These are phyloP conservation scores for Lasioglossum albipes DNA, from an alignment of 1,140 invertebrate species.

Conservation along the genomic window DNA sequence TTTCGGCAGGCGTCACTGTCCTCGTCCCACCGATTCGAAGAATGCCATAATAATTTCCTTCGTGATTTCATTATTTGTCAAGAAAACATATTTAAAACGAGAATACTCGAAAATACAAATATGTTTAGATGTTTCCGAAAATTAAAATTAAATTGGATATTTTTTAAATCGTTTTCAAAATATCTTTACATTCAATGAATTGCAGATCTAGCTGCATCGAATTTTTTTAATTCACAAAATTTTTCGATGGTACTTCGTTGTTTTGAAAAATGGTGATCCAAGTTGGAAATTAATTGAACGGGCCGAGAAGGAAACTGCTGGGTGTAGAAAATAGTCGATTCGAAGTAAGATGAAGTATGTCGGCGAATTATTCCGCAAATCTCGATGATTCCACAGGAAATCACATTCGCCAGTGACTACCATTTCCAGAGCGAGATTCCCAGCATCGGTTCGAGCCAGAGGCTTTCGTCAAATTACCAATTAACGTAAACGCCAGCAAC, in stretches of 20 bases:
- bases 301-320: no score
- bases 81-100: no score
- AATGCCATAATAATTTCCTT: background rate
- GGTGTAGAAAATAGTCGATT: background rate
- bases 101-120: background rate
- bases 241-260: no score
- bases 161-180: no score
- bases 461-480: constrained; percentile 70
- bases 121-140: no score
- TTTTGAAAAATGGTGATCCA: no score
- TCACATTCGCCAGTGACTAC: constrained; percentile 34
- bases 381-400: constrained; percentile 36
- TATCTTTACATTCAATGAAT: no score
- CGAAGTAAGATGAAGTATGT: constrained; percentile 2
- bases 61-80: no score
- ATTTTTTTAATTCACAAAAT: no score
- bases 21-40: background rate
- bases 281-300: no score
- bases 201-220: no score
- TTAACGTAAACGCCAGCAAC: constrained; percentile 70
- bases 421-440: constrained; percentile 30
- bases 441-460: constrained; percentile 53
- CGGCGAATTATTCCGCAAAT: constrained; percentile 3
- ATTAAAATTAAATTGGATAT: no score
- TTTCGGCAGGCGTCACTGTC: constrained; percentile 43